These are phyloP conservation scores for Eutrigla gurnardus DNA, from an alignment of 2,797 vertebrate species.

Conservation along the genomic window DNA sequence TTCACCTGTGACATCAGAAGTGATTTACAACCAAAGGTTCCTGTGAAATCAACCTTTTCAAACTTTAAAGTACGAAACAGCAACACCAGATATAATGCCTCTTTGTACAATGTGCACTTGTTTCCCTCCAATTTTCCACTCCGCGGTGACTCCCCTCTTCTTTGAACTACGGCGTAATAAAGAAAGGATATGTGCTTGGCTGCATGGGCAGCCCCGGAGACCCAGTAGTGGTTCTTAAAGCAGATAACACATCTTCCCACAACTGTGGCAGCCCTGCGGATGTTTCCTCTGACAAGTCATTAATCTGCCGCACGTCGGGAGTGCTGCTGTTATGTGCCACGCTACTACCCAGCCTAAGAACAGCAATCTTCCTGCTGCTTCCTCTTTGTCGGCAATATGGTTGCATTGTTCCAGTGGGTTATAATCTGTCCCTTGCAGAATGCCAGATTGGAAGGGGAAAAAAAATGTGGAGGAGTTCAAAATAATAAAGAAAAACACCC, in stretches of 20 bases:
- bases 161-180: conserved; percentile 41
- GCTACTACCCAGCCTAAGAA: conserved; percentile 35
- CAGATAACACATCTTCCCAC: conserved; percentile 51
- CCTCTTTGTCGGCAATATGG: conserved; percentile 26
- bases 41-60: conserved; percentile 67
- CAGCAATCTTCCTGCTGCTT: conserved; percentile 30
- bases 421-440: not conserved
- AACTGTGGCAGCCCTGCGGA: conserved; percentile 51
- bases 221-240: conserved; percentile 35
- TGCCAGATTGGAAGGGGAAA: too few species aligned
- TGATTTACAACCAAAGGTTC: conserved; percentile 56
- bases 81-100: not conserved
- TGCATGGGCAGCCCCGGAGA: conserved; percentile 38
- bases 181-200: conserved; percentile 24
- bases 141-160: not conserved
- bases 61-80: conserved; percentile 27
- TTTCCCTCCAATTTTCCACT: not conserved
- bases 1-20: conserved; percentile 8
- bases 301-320: conserved; percentile 54
- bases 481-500: conserved; percentile 8
- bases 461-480: not conserved
- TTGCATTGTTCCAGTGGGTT: conserved; percentile 17
- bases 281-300: conserved; percentile 68
- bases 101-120: not conserved
- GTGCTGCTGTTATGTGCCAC: conserved; percentile 37